phyloP scores from a whole-genome alignment of 2,888 invertebrate genomes.

The Plebejus melissa region DNA sequence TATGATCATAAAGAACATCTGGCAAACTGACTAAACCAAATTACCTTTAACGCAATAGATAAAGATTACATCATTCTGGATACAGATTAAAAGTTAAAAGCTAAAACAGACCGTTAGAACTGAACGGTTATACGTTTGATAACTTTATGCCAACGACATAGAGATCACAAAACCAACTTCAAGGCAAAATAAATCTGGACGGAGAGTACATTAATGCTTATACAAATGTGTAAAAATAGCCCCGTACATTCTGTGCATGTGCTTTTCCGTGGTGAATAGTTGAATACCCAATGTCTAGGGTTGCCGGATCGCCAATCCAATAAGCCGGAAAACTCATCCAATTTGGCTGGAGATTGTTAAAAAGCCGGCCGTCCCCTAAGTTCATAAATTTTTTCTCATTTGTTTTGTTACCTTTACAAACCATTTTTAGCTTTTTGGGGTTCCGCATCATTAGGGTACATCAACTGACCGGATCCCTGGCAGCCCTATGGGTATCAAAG shows the following conservation, averaged over 20 bases:
- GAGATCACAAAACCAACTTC: neutral
- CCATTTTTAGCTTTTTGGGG: too few species aligned
- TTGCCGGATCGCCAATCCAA: neutral
- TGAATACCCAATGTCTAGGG: neutral
- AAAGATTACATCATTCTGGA: neutral
- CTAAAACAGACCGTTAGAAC: neutral
- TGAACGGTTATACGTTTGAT: neutral
- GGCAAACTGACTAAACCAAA: neutral
- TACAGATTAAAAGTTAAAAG: neutral
- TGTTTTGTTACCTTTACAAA: too few species aligned
- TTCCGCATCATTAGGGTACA: too few species aligned
- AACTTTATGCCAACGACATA: neutral
- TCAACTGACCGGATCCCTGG: neutral
- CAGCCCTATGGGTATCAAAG: constrained; percentile 5
- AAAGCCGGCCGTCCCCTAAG: too few species aligned
- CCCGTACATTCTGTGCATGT: neutral
- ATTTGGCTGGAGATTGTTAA: neutral
- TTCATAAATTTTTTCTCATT: too few species aligned
- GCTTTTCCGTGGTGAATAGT: constrained; percentile 12
- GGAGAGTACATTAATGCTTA: constrained; percentile 4
- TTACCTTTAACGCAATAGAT: neutral
- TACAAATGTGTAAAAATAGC: constrained; percentile 29
- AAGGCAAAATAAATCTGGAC: neutral
- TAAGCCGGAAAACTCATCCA: neutral
- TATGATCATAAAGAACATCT: neutral